Conservation (phyloP, 2,113 vertebrate species). For the Solea senegalensis region DNA sequence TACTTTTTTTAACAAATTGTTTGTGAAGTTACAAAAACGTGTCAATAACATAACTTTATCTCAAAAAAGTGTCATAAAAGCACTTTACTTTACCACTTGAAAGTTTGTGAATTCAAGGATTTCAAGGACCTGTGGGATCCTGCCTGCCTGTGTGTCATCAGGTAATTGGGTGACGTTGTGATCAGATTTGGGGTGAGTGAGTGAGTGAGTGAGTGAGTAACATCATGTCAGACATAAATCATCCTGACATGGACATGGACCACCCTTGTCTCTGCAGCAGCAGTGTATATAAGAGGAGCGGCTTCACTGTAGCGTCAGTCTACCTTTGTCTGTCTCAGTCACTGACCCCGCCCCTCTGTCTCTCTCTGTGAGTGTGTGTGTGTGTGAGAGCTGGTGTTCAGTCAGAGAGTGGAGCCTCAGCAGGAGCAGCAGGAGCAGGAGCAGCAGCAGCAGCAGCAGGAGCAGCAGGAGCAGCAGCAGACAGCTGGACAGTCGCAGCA, state of each 20-base stretch:
- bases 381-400: slow-evolving; percentile 60
- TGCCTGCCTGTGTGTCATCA: no score
- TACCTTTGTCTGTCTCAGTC: slow-evolving; percentile 54
- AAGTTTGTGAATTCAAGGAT: no score
- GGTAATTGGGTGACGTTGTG: no score
- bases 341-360: slow-evolving; percentile 72
- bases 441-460: slow-evolving; percentile 34
- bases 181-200: neutral
- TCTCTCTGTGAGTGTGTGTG: neutral
- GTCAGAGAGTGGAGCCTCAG: no score
- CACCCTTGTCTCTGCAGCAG: slow-evolving; percentile 24
- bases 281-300: slow-evolving; percentile 56
- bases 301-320: slow-evolving; percentile 54
- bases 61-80: no score
- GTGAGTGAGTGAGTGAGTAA: neutral
- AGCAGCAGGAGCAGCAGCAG: no score
- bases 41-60: no score
- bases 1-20: no score
- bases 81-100: no score
- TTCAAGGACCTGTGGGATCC: no score
- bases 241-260: slow-evolving; percentile 17
- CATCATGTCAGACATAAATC: slow-evolving; percentile 11
- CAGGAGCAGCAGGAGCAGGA: neutral
- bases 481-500: neutral
- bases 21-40: no score